Conservation (phyloP, 2,888 invertebrate species). For the Netelia virgata region DNA sequence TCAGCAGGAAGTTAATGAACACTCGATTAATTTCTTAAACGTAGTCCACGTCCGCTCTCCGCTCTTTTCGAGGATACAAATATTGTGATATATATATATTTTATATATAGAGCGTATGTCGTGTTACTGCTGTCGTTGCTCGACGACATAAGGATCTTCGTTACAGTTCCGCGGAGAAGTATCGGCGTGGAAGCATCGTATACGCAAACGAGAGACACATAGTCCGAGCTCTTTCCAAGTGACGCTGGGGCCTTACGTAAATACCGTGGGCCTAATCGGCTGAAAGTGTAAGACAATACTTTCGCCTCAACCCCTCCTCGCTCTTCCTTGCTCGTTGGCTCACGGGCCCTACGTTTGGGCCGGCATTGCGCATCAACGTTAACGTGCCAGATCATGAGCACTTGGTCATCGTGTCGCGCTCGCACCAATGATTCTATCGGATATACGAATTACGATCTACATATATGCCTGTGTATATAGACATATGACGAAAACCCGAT, state of each 20-base stretch:
- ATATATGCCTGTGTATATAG: not conserved
- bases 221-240: conserved; percentile 52
- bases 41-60: conserved; percentile 56
- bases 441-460: conserved; percentile 51
- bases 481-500: conserved; percentile 72
- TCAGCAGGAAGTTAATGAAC: conserved; percentile 53
- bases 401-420: conserved; percentile 61
- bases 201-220: not conserved
- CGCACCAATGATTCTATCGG: conserved; percentile 75
- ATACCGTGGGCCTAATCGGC: conserved; percentile 82
- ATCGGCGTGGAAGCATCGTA: not conserved
- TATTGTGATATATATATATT: conserved; percentile 36
- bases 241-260: conserved; percentile 73
- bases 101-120: conserved; percentile 43
- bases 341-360: conserved; percentile 42
- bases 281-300: conserved; percentile 83
- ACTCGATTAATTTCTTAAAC: conserved; percentile 61
- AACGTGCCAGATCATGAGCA: conserved; percentile 14
- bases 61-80: conserved; percentile 7
- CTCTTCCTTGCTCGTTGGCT: not conserved
- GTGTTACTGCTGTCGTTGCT: conserved; percentile 34
- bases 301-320: conserved; percentile 29
- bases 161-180: conserved; percentile 60
- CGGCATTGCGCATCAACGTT: conserved; percentile 53
- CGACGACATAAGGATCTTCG: conserved; percentile 52